Conservation (phyloP, 2,113 vertebrate genomes). For the Callospermophilus lateralis region DNA sequence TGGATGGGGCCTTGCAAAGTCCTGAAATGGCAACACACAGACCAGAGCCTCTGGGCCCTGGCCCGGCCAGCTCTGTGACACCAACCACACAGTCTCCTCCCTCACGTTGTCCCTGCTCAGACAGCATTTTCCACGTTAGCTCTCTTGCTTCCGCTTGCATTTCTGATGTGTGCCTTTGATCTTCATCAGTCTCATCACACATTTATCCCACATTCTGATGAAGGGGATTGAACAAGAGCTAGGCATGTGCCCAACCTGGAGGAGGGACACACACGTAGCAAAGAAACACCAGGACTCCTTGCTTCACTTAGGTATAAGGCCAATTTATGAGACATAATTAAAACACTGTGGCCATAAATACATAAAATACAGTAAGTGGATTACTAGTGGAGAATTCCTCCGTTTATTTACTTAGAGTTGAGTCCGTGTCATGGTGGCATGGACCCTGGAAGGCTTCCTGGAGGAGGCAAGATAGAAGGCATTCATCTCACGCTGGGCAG, state of each 20-base stretch:
- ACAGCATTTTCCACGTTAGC: background rate
- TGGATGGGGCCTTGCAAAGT: background rate
- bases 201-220: background rate
- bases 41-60: background rate
- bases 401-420: background rate
- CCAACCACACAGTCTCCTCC: background rate
- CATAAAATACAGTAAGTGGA: background rate
- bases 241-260: background rate
- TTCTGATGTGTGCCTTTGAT: slow-evolving; percentile 10
- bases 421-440: background rate
- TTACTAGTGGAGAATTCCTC: background rate
- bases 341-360: background rate
- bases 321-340: background rate
- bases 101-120: background rate
- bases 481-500: background rate
- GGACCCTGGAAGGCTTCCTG: slow-evolving; percentile 40
- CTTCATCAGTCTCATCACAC: background rate
- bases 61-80: background rate
- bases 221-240: background rate
- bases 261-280: background rate
- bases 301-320: background rate
- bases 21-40: accelerated
- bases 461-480: background rate
- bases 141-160: background rate
- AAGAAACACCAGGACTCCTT: background rate